These are phyloP conservation scores for Alsophila aescularia DNA, from an alignment of 2,888 invertebrate genomes.

Conservation along the genomic window DNA sequence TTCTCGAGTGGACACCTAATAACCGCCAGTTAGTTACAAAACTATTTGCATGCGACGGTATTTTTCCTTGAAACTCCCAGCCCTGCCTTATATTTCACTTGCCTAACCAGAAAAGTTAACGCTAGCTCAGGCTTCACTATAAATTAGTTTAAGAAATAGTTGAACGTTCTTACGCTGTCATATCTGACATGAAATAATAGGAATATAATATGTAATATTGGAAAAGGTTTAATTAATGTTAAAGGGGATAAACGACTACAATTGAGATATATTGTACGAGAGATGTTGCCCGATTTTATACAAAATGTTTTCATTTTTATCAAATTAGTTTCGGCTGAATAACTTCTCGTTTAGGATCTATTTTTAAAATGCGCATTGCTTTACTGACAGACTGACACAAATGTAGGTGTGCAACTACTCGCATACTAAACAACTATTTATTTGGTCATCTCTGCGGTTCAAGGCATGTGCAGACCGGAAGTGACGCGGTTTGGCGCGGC, in stretches of 20 bases:
- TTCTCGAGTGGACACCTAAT: conserved; percentile 60
- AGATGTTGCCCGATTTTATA: conserved; percentile 1
- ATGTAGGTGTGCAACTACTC: neutral
- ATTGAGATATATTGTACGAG: neutral
- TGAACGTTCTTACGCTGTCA: conserved; percentile 11
- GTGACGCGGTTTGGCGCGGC: conserved; percentile 58
- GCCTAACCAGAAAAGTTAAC: conserved; percentile 53
- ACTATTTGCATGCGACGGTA: conserved; percentile 70
- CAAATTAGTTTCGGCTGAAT: neutral
- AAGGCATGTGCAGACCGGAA: conserved; percentile 53
- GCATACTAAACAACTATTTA: conserved; percentile 17
- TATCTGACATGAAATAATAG: conserved; percentile 14
- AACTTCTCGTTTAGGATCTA: conserved; percentile 1
- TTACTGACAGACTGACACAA: conserved; percentile 25
- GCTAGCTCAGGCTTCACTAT: conserved; percentile 39
- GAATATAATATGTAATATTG: too few relatives aligned
- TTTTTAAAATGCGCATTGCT: conserved; percentile 11
- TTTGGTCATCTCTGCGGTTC: conserved; percentile 27
- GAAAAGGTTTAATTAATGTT: too few relatives aligned
- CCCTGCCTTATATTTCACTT: conserved; percentile 53
- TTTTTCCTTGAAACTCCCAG: conserved; percentile 69
- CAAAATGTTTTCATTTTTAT: too few relatives aligned
- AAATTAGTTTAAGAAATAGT: conserved; percentile 37
- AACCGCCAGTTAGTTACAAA: conserved; percentile 67
- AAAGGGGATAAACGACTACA: too few relatives aligned